phyloP scores from a whole-genome alignment of 1,140 invertebrate genomes.

The Holcopasites calliopsidis region DNA sequence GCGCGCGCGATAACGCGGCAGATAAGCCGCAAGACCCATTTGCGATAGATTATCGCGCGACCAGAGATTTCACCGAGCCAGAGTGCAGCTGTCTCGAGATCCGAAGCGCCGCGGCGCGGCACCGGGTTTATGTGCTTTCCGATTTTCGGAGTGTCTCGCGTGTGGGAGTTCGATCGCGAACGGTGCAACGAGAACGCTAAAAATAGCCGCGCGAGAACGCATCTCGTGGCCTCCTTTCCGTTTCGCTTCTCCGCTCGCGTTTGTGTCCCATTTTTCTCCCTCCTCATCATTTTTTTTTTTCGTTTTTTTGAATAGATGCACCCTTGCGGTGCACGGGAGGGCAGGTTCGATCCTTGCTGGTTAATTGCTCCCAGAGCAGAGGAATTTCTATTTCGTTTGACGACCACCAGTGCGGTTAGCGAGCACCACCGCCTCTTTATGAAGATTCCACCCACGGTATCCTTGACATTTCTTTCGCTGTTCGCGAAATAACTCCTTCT shows the following conservation, averaged over 20 bases:
- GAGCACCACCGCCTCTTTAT: not conserved
- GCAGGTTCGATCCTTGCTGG: not conserved
- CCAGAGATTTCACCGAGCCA: not conserved
- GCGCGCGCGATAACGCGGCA: no score
- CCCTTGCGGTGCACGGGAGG: not conserved
- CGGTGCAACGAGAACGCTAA: slow-evolving; percentile 52
- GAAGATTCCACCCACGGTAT: slow-evolving; percentile 2
- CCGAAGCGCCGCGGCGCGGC: no score
- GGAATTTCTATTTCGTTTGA: slow-evolving; percentile 18
- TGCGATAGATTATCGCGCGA: slow-evolving; percentile 5
- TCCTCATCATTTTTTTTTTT: no score
- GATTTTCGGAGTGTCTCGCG: not conserved
- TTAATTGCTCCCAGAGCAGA: slow-evolving; percentile 8
- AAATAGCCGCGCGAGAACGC: slow-evolving; percentile 67
- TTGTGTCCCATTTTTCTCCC: slow-evolving; percentile 1
- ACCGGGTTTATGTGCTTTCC: no score
- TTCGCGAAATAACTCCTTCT: not conserved
- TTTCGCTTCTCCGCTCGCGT: slow-evolving; percentile 5
- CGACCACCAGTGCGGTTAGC: not conserved
- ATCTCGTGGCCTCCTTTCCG: slow-evolving; percentile 55
- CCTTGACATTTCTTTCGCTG: slow-evolving; percentile 8
- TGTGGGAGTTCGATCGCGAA: not conserved
- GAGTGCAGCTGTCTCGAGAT: not conserved
- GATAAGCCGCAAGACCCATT: slow-evolving; percentile 14
- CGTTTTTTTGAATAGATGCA: not conserved